Percentiles rank a stretch among this genome's conserved stretches.
Evolutionary conservation across 2,797 vertebrate genomes (phyloP).

Genomic region (Lacerta viridis): DNA sequence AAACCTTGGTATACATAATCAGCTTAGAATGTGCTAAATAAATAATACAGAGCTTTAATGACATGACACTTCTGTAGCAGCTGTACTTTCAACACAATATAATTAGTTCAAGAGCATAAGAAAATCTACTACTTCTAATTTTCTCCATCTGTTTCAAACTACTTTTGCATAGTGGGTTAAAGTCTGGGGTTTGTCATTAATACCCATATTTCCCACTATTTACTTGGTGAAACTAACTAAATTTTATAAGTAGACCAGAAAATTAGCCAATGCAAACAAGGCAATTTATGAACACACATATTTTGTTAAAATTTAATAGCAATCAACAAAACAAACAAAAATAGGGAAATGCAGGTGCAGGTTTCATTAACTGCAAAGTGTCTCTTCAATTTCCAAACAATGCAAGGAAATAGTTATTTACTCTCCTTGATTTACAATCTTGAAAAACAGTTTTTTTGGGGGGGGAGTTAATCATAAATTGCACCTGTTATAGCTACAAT

Average conservation of each 20-base stretch:
- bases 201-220: not conserved
- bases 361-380: conserved; percentile 56
- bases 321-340: conserved; percentile 72
- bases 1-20: conserved; percentile 36
- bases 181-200: not conserved
- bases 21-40: conserved; percentile 65
- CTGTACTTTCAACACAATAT: conserved; percentile 23
- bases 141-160: conserved; percentile 36
- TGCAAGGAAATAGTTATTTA: conserved; percentile 7
- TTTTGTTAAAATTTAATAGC: conserved; percentile 62
- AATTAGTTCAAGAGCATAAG: conserved; percentile 39
- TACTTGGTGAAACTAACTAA: not conserved
- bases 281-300: conserved; percentile 29
- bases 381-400: conserved; percentile 47
- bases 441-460: conserved; percentile 14
- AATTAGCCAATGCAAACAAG: not conserved
- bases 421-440: not conserved
- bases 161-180: not conserved
- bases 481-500: not conserved
- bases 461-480: too few species aligned
- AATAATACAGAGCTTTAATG: conserved; percentile 64
- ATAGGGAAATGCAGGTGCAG: conserved; percentile 67
- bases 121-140: conserved; percentile 8
- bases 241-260: not conserved
- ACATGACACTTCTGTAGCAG: conserved; percentile 51